These are phyloP conservation scores for Scolanthus callimorphus DNA, from an alignment of 92 coral and sea anemone species.

Conservation along the genomic window DNA sequence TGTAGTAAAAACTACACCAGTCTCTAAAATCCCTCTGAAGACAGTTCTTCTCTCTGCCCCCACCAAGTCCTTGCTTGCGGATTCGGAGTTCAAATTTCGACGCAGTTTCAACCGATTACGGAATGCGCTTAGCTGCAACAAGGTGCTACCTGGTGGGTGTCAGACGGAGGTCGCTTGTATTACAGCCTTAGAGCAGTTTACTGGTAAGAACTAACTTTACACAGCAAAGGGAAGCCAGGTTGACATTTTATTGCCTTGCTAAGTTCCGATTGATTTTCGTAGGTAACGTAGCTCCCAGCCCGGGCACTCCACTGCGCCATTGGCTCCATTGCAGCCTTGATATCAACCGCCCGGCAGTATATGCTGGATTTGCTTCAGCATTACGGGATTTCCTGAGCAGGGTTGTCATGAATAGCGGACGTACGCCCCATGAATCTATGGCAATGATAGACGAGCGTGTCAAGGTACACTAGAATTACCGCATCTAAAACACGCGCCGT, in stretches of 20 bases:
- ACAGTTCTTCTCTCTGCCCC: slow-evolving; percentile 79
- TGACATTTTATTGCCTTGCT: too few relatives aligned
- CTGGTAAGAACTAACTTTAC: slow-evolving; percentile 44
- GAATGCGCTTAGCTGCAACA: slow-evolving; percentile 54
- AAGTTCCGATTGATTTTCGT: too few relatives aligned
- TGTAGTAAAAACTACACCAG: too few relatives aligned
- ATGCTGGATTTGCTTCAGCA: slow-evolving; percentile 63
- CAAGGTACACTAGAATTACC: too few relatives aligned
- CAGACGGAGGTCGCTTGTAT: slow-evolving; percentile 65
- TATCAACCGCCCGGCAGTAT: slow-evolving; percentile 58
- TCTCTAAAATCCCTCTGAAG: slow-evolving; percentile 36
- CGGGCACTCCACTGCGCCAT: slow-evolving; percentile 3
- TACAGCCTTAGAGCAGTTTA: slow-evolving; percentile 17
- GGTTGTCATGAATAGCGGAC: slow-evolving; percentile 53
- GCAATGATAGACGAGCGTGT: not conserved
- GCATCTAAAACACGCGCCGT: too few relatives aligned
- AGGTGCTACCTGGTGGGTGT: slow-evolving; percentile 89
- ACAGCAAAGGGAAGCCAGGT: too few relatives aligned
- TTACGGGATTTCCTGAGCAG: slow-evolving; percentile 54
- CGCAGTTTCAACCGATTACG: slow-evolving; percentile 59
- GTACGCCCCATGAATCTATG: not conserved
- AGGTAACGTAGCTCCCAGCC: slow-evolving; percentile 1
- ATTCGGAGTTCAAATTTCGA: slow-evolving; percentile 78
- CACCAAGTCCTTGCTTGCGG: slow-evolving; percentile 57
- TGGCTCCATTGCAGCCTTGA: slow-evolving; percentile 40